Base-by-base conservation (phyloP, 2,797 vertebrate genomes). In the Epinephelus coioides region DNA sequence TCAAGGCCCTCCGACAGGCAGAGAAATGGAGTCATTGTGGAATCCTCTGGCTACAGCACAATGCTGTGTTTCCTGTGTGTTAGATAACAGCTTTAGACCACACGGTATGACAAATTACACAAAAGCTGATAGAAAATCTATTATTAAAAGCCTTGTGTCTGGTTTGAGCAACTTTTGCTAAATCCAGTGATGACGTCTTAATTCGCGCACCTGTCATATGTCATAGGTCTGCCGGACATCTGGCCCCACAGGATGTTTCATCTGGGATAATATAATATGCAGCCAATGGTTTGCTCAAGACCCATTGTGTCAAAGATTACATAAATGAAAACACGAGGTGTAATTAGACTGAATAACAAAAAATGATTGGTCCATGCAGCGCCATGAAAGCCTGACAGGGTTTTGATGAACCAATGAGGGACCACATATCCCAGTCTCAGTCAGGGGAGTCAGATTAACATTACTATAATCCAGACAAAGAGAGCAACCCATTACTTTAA, bases 391-490 rank as follows among this genome's bases (percentile, higher is more conserved):
- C 57, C 27, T 64, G 38, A 75, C 11, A 64, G 56, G 3, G 13
- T 64, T 81, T 62, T 64, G 6, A 80, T 34, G 62, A 68, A 63
- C 23, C 57, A 80, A 62, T 63, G 74, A 79, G 60, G 61, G 80
- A 73, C 73, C 63, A 78, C 66, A 63, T 59, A 56, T 49, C 43
- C 38, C 40, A 30, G 47, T 78, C 60, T 72, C 46, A 77, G 69
- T n/a, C 82, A 86, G 66, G 67, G 73, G 82, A 72, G 63, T 70
- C 68, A 85, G 88, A 94, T 93, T 90, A 92, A 83, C 77, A 43
- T 83, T 27, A 76, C 53, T 62, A 78, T 91, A 91, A 94, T 92
- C 84, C 85, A 86, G 78, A 82, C 55, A 88, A 87, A 85, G 85
- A 86, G 75, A 81, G 72, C 80, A 89, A 78, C 73, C 77, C 87